Percentiles rank a stretch among this genome's conserved stretches.
Evolutionary conservation across 2,797 vertebrate genomes (phyloP).

Genomic region (Todus mexicanus): DNA sequence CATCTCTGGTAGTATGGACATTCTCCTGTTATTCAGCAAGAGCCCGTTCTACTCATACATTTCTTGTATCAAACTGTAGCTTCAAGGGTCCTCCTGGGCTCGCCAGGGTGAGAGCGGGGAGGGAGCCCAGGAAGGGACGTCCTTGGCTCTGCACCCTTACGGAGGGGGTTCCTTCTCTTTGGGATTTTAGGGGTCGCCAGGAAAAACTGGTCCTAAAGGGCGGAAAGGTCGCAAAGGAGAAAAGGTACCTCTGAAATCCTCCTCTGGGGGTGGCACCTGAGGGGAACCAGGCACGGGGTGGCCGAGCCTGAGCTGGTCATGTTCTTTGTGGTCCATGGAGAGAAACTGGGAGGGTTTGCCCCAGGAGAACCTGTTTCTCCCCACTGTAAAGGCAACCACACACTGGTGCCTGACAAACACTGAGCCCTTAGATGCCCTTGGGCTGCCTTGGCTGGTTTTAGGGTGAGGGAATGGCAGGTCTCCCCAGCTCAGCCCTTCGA

Average conservation of each 20-base stretch:
- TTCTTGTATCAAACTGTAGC: no score
- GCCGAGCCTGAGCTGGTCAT: neutral
- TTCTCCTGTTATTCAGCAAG: no score
- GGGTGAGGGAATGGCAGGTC: neutral
- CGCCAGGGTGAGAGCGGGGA: rapidly evolving
- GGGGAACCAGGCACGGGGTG: neutral
- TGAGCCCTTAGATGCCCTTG: neutral
- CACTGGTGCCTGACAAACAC: neutral
- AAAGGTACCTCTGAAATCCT: conserved; percentile 71
- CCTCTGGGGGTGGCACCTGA: neutral
- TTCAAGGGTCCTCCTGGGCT: neutral
- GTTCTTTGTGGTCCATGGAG: rapidly evolving
- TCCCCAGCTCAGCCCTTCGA: neutral
- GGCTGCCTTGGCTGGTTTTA: neutral
- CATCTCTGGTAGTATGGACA: no score
- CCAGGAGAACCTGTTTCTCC: rapidly evolving
- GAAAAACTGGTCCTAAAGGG: conserved; percentile 78
- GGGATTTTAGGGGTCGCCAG: conserved; percentile 76
- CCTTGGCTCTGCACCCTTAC: neutral
- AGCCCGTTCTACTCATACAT: no score
- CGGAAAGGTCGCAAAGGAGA: conserved; percentile 79
- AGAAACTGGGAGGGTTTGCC: neutral
- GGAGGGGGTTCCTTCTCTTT: neutral
- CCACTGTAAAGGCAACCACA: neutral
- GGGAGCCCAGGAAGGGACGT: neutral